These are phyloP conservation scores for Cantharis flavilabris DNA, from an alignment of 2,888 invertebrate species.

Conservation along the genomic window DNA sequence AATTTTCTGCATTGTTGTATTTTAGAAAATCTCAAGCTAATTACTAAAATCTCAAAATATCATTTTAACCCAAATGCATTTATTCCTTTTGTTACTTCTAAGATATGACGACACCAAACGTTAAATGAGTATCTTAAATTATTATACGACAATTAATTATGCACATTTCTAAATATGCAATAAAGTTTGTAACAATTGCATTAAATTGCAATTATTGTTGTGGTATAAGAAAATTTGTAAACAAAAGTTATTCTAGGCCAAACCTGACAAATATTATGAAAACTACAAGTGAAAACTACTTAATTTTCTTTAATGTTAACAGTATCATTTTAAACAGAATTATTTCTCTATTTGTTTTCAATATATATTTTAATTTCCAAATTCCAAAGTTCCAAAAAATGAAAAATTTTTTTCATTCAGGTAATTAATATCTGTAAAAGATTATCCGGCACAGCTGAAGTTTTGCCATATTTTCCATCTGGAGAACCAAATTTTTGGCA, in stretches of 20 bases:
- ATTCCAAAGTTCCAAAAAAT: too few species aligned
- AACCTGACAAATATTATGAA: not conserved
- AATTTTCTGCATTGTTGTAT: not conserved
- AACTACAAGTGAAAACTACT: not conserved
- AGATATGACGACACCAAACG: slow-evolving; percentile 8
- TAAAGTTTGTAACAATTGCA: not conserved
- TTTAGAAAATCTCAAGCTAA: not conserved
- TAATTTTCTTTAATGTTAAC: too few species aligned
- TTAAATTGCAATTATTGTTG: not conserved
- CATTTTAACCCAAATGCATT: slow-evolving; percentile 15
- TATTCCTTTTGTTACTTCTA: slow-evolving; percentile 3
- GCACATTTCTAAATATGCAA: not conserved
- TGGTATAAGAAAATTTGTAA: not conserved
- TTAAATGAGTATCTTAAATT: slow-evolving; percentile 4
- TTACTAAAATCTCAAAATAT: not conserved
- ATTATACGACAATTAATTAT: slow-evolving; percentile 1
- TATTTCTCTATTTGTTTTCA: too few species aligned
- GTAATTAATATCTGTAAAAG: too few species aligned
- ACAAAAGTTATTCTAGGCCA: not conserved
- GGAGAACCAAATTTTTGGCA: too few species aligned
- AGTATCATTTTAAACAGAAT: too few species aligned
- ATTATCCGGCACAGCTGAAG: too few species aligned
- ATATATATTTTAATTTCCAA: too few species aligned
- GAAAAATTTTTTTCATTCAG: too few species aligned
- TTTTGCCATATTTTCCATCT: too few species aligned